Base-by-base conservation (phyloP, 1,140 invertebrate species). In the Drosophila kanapiae region DNA sequence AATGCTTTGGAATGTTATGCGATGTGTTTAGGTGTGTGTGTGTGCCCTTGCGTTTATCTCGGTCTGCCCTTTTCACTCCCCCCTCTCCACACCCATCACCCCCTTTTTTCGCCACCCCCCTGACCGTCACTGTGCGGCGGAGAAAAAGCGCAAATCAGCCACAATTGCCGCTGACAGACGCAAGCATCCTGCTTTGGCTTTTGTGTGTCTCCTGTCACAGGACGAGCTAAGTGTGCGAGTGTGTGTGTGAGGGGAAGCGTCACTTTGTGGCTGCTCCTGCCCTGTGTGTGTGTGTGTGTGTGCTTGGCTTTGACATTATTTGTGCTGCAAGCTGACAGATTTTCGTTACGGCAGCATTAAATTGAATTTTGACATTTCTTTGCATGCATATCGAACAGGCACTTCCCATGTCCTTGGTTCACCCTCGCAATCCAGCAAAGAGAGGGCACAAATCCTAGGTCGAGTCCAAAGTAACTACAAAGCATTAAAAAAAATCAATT, bases 321-420 rank as follows among this genome's bases (percentile, higher is more conserved):
- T 90, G 78, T 88, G 85, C 84, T 87, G 84, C 84, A 88, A 88
- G 85, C 84, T 87, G 84, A 87, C 84, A 87, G 84, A 87, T 87
- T 88, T 83, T 84, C 78, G 71, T 83, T 75, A 77, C 69, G 85
- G 80, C 80, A 87, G 80, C 84, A 87, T 87, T 87, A 87, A 87
- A 87, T 87, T 87, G 84, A 88, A 88, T 87, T 87, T 90, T 88
- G 84, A 87, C 84, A 87, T 87, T 87, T 88, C 84, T 87, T 88
- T 87, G 80, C 72, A 65, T 76, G 70, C 83, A 88, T 78, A 71
- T 68, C 51, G 67, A 56, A 10, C 31, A 54, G 62, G 33, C 61
- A 61, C 1, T 11, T 1, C 16, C 7, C 16, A 10, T 23, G 54
- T 57, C 54, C 54, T 57, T 57, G 33, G 35, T 40, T 40, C 35